Percentiles rank a stretch among this genome's conserved stretches.
Conservation (phyloP, 2,888 invertebrate species). For the Drosophila leonis region DNA sequence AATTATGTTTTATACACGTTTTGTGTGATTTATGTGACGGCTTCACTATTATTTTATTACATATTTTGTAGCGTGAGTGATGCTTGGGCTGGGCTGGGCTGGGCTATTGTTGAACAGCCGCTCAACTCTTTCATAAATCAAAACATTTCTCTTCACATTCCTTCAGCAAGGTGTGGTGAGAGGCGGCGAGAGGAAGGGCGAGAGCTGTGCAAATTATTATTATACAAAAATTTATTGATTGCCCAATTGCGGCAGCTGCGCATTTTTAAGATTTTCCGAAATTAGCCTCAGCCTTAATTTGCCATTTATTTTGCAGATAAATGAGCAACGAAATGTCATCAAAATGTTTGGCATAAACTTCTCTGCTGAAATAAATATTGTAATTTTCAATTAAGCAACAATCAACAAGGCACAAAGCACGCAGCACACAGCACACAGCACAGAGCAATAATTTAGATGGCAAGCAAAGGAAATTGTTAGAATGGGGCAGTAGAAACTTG, state of each 20-base stretch:
- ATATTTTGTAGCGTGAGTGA: background rate
- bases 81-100: background rate
- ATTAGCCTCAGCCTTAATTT: slow-evolving; percentile 3
- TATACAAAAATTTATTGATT: slow-evolving; percentile 18
- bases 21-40: slow-evolving; percentile 63
- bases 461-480: background rate
- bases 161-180: background rate
- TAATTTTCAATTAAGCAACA: slow-evolving; percentile 80
- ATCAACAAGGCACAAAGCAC: slow-evolving; percentile 50
- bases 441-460: slow-evolving; percentile 57
- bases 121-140: slow-evolving; percentile 34
- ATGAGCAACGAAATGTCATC: slow-evolving; percentile 15
- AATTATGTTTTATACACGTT: slow-evolving; percentile 60
- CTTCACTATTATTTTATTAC: background rate
- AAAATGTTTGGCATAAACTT: background rate
- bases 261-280: slow-evolving; percentile 1
- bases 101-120: slow-evolving; percentile 1
- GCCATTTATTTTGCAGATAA: background rate
- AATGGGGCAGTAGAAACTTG: background rate
- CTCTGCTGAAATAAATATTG: slow-evolving; percentile 48
- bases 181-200: background rate
- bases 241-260: slow-evolving; percentile 1
- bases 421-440: slow-evolving; percentile 19
- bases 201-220: background rate
- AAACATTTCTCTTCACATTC: slow-evolving; percentile 1